Evolutionary conservation across 2,113 vertebrate species (phyloP).

Genomic region (Erpornis zantholeuca): DNA sequence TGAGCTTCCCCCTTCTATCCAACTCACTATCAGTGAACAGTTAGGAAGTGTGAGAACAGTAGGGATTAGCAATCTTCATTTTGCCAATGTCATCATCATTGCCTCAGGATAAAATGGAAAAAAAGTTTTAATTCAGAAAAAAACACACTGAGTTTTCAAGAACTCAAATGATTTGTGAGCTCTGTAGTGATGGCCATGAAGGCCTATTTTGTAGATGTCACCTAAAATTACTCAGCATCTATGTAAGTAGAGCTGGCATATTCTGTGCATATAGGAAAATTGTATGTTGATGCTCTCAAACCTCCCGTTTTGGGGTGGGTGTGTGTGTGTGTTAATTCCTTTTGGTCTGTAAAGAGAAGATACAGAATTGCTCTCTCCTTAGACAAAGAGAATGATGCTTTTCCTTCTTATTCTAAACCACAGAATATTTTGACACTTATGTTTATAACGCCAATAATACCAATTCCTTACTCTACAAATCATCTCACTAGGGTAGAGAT

Average conservation of each 20-base stretch:
- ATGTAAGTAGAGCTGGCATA: neutral
- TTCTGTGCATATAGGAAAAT: neutral
- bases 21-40: neutral
- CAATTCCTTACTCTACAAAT: neutral
- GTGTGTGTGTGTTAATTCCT: neutral
- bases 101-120: neutral
- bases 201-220: neutral
- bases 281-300: neutral
- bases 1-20: neutral
- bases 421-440: neutral
- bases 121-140: neutral
- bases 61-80: neutral
- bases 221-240: neutral
- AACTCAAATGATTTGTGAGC: neutral
- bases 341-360: neutral
- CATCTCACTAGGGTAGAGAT: neutral
- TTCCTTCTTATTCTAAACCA: neutral
- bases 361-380: neutral
- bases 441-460: neutral
- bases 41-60: neutral
- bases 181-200: neutral
- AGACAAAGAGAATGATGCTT: neutral
- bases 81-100: neutral
- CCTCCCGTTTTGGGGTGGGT: rapidly evolving
- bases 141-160: neutral